Evolutionary conservation across 2,113 vertebrate genomes (phyloP), one percentile per base, ranked within the genome.

Genomic region (Ivindomyrus marchei): DNA sequence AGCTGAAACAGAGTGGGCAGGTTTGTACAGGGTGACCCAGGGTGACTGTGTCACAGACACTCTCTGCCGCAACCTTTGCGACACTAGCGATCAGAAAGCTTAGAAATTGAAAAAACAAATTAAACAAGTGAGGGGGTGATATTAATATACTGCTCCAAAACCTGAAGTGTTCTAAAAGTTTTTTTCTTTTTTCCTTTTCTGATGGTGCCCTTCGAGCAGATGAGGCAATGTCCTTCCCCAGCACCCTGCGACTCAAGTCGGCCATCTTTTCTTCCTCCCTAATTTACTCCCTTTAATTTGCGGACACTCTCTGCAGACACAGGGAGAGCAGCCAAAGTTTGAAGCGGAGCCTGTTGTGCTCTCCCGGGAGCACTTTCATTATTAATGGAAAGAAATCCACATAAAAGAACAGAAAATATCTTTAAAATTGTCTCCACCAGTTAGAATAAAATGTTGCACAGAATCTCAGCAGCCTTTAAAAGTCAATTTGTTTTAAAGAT

Each of bases 251-350:
- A 70, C 62, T 31, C 62, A 4, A 31, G 62, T 13, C n/a, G 3
- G 3, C 70, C 86, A 27, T 56, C 21, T 56, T 74, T n/a, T 27
- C 46, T 88, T 77, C 17, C 88, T 89, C 84, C 89, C 70, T 91
- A 89, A 88, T 92, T 92, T 90, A 89, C 56, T 89, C 85, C 3
- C 52, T 88, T 92, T 92, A 31, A 89, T 92, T 92, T 91, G 83
- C 89, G 88, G 83, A 89, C 74, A 56, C 49, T 53, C 90, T 88
- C 52, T 66, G 45, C 58, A 21, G 58, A 89, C 84, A 89, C 77
- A n/a, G 46, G 91, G 92, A 91, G 90, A 92, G 92, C 90, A 91
- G 89, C 90, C 90, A 47, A 93, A 89, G 89, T 91, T 19, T 27
- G 53, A 47, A 36, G 31, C n/a, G 9, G 74, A 39, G 85, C 86